phyloP scores from a whole-genome alignment of 2,113 vertebrate species.

The Mystacornis crossleyi region DNA sequence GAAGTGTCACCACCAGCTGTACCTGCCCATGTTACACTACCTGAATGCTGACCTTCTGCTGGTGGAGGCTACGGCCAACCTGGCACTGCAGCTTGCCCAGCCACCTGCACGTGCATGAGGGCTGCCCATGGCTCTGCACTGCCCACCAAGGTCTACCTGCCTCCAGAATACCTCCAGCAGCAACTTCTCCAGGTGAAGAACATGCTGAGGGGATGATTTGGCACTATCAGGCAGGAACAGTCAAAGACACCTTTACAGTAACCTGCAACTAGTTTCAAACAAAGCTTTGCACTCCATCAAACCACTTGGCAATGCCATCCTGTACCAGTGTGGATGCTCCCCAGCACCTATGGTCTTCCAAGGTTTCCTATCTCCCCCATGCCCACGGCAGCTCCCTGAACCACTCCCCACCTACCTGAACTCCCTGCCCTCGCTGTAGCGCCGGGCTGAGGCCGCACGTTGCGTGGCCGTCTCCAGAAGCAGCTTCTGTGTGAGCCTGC shows the following conservation, averaged over 20 bases:
- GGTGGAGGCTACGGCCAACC: not conserved
- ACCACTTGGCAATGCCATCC: accelerated
- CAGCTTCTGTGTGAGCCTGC: slow-evolving; percentile 86
- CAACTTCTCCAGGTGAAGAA: not conserved
- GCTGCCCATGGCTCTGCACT: not conserved
- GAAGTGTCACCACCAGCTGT: not conserved
- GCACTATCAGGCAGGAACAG: not conserved
- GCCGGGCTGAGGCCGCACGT: slow-evolving; percentile 73
- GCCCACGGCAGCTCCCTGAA: accelerated
- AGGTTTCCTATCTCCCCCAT: accelerated
- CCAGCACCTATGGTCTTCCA: not conserved
- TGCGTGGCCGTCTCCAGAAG: slow-evolving; percentile 85
- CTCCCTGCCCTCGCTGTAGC: slow-evolving; percentile 88
- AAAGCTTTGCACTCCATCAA: not conserved
- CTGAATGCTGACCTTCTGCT: not conserved
- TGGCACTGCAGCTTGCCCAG: not conserved
- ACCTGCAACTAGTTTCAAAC: accelerated
- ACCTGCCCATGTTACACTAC: not conserved
- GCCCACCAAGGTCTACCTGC: not conserved
- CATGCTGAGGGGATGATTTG: accelerated
- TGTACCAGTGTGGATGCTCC: accelerated
- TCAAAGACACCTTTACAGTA: not conserved
- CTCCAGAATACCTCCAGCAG: not conserved
- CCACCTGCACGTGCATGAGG: accelerated
- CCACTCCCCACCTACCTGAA: slow-evolving; percentile 82